Evolutionary conservation across 1,140 invertebrate species (phyloP).

Genomic region (Harpegnathos saltator): DNA sequence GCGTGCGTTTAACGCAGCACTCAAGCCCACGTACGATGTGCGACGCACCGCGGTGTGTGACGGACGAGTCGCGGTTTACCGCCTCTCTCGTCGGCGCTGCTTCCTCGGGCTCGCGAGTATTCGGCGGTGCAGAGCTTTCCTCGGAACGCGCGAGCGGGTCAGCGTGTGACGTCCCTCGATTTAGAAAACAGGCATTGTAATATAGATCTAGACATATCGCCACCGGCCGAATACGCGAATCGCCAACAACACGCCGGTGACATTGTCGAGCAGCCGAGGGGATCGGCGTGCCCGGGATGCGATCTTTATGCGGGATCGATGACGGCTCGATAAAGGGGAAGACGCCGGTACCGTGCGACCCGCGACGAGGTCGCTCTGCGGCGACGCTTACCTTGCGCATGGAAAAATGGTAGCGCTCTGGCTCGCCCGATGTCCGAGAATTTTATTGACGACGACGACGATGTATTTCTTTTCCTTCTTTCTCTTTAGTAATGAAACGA

Average conservation of each 20-base stretch:
- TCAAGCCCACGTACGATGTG: too few relatives aligned
- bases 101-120: conserved; percentile 1
- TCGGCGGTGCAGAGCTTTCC: conserved; percentile 33
- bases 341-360: conserved; percentile 27
- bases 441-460: not conserved
- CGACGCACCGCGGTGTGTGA: not conserved
- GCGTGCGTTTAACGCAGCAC: not conserved
- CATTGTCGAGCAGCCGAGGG: conserved; percentile 41
- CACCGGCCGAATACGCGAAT: conserved; percentile 5
- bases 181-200: conserved; percentile 35
- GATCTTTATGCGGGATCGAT: conserved; percentile 44
- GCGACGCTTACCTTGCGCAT: not conserved
- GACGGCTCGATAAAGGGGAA: conserved; percentile 68
- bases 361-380: conserved; percentile 16
- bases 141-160: not conserved
- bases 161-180: not conserved
- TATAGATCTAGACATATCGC: conserved; percentile 66
- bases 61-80: not conserved
- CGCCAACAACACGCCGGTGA: conserved; percentile 15
- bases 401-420: not conserved
- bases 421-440: not conserved
- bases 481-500: not conserved
- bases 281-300: conserved; percentile 38
- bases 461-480: not conserved
- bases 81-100: not conserved